These are phyloP conservation scores for Eclectus roratus DNA, from an alignment of 2,113 vertebrate genomes.

Conservation along the genomic window DNA sequence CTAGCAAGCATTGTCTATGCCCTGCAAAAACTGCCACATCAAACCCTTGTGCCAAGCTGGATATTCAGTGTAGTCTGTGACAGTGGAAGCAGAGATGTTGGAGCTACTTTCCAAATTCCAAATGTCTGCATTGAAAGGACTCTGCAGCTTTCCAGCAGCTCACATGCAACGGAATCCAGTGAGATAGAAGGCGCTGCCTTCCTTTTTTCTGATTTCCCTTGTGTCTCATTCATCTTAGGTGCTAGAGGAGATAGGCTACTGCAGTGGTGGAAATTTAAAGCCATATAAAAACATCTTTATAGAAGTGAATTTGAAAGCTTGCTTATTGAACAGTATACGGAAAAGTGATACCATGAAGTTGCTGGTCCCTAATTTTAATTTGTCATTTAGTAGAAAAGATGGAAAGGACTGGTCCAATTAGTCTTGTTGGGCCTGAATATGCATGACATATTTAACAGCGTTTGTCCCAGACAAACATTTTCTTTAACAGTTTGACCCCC, in stretches of 20 bases:
- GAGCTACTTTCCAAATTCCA: background rate
- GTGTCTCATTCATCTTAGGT: background rate
- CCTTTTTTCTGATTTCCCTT: background rate
- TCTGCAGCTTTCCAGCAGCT: background rate
- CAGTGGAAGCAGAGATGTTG: background rate
- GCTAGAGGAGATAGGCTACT: background rate
- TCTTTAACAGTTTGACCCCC: background rate
- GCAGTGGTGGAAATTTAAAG: background rate
- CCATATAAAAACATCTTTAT: background rate
- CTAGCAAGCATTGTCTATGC: background rate
- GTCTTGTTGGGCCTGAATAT: background rate
- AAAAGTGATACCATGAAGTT: background rate
- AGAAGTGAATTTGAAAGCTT: background rate
- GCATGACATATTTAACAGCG: background rate
- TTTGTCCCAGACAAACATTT: background rate
- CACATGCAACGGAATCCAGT: background rate
- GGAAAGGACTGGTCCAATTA: background rate
- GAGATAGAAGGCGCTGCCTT: background rate
- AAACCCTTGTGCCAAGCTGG: background rate
- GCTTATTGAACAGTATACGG: background rate
- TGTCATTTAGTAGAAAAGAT: background rate
- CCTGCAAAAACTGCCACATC: background rate
- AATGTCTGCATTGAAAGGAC: accelerated
- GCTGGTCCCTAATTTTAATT: background rate
- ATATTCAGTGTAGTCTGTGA: background rate